A percentile compares a stretch with the other conserved stretches of the same genome.
Conservation (phyloP, 2,113 vertebrate genomes). For the Ariopsis seemanni region DNA sequence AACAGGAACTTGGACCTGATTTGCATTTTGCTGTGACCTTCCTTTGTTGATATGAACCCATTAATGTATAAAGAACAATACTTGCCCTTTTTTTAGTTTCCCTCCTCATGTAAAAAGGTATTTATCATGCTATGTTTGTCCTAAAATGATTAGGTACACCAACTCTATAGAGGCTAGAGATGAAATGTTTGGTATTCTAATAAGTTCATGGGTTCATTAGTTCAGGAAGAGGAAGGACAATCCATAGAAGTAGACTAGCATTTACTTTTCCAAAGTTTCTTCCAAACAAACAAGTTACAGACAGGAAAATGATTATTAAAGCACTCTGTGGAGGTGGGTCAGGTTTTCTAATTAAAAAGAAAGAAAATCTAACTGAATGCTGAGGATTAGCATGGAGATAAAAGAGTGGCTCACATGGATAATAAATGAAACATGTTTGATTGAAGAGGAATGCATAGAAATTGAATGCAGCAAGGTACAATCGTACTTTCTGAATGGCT, state of each 20-base stretch:
- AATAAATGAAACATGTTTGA: background rate
- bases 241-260: background rate
- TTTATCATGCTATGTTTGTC: background rate
- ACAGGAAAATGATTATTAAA: background rate
- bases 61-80: background rate
- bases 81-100: background rate
- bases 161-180: background rate
- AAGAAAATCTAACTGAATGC: background rate
- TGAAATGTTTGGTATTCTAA: background rate
- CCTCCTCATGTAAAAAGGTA: background rate
- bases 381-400: background rate
- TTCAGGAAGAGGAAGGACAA: background rate
- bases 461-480: background rate
- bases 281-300: background rate
- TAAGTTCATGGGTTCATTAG: background rate
- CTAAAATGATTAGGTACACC: background rate
- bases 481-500: background rate
- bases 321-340: background rate
- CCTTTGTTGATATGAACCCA: background rate
- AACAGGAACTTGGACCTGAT: slow-evolving; percentile 6
- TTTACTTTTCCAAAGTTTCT: background rate
- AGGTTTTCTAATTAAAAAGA: background rate
- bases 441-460: background rate
- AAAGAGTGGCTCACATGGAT: background rate
- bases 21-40: slow-evolving; percentile 13